phyloP scores from a whole-genome alignment of 2,113 vertebrate species.

The Eurystomus gularis region DNA sequence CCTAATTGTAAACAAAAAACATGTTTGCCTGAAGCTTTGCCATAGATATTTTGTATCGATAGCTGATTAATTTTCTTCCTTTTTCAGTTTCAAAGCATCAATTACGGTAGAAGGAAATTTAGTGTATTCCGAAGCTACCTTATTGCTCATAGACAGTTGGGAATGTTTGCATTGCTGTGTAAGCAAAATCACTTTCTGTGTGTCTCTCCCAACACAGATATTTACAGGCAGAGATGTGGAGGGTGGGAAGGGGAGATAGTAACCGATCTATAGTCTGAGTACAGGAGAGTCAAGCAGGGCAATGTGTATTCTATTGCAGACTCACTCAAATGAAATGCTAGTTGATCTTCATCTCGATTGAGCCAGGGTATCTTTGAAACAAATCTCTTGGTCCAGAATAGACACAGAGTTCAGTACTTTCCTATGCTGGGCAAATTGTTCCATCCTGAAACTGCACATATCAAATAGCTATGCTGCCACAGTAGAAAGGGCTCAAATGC shows the following conservation, averaged over 20 bases:
- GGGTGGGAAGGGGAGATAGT: slow-evolving; percentile 34
- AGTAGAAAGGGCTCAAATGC: slow-evolving; percentile 1
- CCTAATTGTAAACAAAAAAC: slow-evolving; percentile 79
- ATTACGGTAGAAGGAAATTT: neutral
- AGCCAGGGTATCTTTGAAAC: slow-evolving; percentile 52
- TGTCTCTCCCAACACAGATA: neutral
- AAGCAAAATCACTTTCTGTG: neutral
- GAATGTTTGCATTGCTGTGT: neutral
- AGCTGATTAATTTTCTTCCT: neutral
- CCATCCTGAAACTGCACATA: slow-evolving; percentile 8
- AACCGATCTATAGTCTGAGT: neutral
- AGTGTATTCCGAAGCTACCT: neutral
- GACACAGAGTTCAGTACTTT: slow-evolving; percentile 65
- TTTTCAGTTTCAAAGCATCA: slow-evolving; percentile 20
- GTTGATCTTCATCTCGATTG: slow-evolving; percentile 34
- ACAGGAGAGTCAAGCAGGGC: slow-evolving; percentile 39
- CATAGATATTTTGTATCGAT: neutral
- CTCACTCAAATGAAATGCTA: slow-evolving; percentile 30
- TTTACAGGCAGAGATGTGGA: slow-evolving; percentile 41
- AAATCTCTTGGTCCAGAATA: slow-evolving; percentile 69
- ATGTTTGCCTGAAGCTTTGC: slow-evolving; percentile 72
- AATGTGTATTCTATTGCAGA: slow-evolving; percentile 34
- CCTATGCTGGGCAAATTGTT: slow-evolving; percentile 49
- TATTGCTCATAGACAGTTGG: neutral
- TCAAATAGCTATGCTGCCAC: slow-evolving; percentile 50